A percentile compares a stretch with the other conserved stretches of the same genome.
Conservation (phyloP, 2,113 vertebrate genomes). For the Camarhynchus parvulus region DNA sequence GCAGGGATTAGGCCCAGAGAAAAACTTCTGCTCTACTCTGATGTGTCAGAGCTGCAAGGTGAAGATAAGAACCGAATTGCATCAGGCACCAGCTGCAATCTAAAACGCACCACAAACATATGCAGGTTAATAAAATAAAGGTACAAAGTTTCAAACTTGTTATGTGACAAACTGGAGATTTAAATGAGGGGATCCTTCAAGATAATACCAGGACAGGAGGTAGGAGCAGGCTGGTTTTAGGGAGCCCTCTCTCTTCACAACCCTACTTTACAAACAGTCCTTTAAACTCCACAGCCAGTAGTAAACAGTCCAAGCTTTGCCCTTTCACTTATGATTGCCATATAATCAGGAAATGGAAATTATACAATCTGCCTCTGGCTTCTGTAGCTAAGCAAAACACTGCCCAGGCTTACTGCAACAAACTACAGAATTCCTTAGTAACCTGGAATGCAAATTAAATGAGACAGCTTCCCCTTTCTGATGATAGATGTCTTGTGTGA, state of each 20-base stretch:
- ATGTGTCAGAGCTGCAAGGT: not conserved
- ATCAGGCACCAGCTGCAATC: not conserved
- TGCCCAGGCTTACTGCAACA: constrained; percentile 47
- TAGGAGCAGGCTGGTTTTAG: not conserved
- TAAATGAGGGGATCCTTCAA: not conserved
- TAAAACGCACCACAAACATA: not conserved
- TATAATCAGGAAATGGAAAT: constrained; percentile 55
- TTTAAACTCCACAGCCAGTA: not conserved
- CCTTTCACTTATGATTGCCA: not conserved
- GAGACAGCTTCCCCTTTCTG: constrained; percentile 19
- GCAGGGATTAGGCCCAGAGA: not conserved
- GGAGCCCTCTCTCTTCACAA: not conserved
- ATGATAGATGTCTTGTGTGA: constrained; percentile 31
- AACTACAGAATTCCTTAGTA: constrained; percentile 55
- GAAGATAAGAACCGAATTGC: not conserved
- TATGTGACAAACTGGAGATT: not conserved
- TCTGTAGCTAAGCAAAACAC: constrained; percentile 64
- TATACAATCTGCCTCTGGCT: constrained; percentile 39
- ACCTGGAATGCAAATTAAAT: constrained; percentile 60
- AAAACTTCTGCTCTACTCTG: not conserved
- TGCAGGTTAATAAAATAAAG: not conserved
- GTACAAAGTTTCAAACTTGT: not conserved
- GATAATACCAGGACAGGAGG: not conserved
- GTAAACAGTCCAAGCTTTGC: not conserved
- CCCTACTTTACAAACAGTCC: not conserved